Conservation (phyloP, 1,140 invertebrate genomes). For the Lordiphosa stackelbergi region DNA sequence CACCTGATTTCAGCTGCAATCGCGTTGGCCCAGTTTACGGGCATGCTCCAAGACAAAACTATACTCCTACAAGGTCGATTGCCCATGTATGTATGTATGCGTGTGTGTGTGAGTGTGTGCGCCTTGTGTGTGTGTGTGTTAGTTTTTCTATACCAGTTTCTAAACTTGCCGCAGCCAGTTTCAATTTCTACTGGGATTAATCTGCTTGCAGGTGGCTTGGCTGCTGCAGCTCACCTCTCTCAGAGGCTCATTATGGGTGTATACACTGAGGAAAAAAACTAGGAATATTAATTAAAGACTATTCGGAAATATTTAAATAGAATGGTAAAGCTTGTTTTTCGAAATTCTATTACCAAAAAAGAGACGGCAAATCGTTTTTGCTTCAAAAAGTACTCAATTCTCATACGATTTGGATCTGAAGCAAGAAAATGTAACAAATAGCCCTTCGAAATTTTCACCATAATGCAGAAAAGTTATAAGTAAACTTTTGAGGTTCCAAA, state of each 20-base stretch:
- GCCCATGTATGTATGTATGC: constrained; percentile 39
- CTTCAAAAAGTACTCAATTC: too few species aligned
- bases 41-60: constrained; percentile 73
- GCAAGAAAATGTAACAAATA: too few species aligned
- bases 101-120: constrained; percentile 14
- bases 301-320: too few species aligned
- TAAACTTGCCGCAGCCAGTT: constrained; percentile 75
- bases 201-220: constrained; percentile 65
- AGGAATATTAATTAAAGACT: too few species aligned
- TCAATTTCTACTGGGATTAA: constrained; percentile 75
- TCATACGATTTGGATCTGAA: too few species aligned
- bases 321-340: too few species aligned
- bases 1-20: constrained; percentile 73
- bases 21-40: constrained; percentile 73
- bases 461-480: too few species aligned
- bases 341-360: too few species aligned
- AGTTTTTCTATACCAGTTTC: constrained; percentile 72
- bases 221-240: constrained; percentile 35
- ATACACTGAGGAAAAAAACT: too few species aligned
- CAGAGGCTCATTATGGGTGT: constrained; percentile 31
- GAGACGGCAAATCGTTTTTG: too few species aligned
- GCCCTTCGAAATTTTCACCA: too few species aligned
- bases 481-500: too few species aligned
- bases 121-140: constrained; percentile 19
- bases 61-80: constrained; percentile 74